phyloP scores from a whole-genome alignment of 2,888 invertebrate genomes.

The Elegia similella region DNA sequence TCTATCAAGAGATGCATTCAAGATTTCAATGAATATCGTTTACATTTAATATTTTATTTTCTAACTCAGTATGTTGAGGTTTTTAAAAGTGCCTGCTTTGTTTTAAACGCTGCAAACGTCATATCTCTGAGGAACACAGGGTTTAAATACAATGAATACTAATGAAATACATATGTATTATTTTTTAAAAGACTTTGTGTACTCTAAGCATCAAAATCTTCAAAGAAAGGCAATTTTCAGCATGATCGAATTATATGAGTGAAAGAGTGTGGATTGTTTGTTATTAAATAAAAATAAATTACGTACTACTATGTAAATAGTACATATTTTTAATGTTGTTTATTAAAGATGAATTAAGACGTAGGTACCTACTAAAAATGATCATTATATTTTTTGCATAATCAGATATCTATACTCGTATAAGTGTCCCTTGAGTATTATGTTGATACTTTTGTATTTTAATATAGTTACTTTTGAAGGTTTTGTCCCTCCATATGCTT shows the following conservation, averaged over 20 bases:
- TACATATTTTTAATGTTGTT: neutral
- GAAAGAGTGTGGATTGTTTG: conserved; percentile 5
- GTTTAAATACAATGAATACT: conserved; percentile 34
- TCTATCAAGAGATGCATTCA: conserved; percentile 4
- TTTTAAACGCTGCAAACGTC: conserved; percentile 40
- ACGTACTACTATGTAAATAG: conserved; percentile 8
- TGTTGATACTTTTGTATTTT: neutral
- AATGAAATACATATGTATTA: conserved; percentile 8
- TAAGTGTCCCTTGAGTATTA: conserved; percentile 9
- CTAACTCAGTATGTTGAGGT: neutral
- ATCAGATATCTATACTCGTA: conserved; percentile 17
- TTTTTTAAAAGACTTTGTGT: conserved; percentile 9
- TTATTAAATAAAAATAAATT: conserved; percentile 2
- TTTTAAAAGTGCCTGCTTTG: conserved; percentile 41
- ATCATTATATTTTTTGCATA: neutral
- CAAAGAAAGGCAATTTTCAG: neutral
- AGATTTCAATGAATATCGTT: neutral
- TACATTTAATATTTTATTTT: neutral
- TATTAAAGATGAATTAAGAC: neutral
- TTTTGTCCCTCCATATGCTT: conserved; percentile 14
- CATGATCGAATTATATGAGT: conserved; percentile 2
- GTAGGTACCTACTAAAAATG: neutral
- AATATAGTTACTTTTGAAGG: neutral
- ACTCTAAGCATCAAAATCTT: neutral
- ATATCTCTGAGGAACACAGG: conserved; percentile 67